phyloP scores from a whole-genome alignment of 2,888 invertebrate species.

The Cephus spinipes region DNA sequence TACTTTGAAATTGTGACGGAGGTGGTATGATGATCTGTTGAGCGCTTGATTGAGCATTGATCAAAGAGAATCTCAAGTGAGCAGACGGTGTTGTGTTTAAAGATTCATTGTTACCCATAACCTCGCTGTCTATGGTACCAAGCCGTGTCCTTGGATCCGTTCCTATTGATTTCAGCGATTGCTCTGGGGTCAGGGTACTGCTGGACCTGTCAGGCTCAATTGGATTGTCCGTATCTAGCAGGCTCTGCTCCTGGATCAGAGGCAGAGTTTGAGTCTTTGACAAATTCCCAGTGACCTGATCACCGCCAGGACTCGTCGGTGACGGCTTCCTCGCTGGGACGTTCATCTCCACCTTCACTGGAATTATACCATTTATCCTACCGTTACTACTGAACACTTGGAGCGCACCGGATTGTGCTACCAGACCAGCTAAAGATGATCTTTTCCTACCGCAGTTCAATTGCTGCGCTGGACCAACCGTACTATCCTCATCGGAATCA shows the following conservation, averaged over 20 bases:
- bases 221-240: constrained; percentile 73
- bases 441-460: constrained; percentile 70
- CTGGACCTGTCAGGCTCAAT: constrained; percentile 59
- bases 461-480: constrained; percentile 64
- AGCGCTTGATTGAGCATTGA: constrained; percentile 33
- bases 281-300: constrained; percentile 46
- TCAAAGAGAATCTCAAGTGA: constrained; percentile 40
- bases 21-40: constrained; percentile 79
- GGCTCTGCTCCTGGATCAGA: constrained; percentile 75
- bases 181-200: constrained; percentile 63
- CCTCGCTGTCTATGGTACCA: constrained; percentile 5
- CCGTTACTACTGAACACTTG: constrained; percentile 60
- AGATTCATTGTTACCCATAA: constrained; percentile 15
- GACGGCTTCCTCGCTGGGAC: constrained; percentile 43
- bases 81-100: constrained; percentile 47
- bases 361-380: constrained; percentile 54
- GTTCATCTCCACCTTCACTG: constrained; percentile 13
- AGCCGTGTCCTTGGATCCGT: constrained; percentile 21
- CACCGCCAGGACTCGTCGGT: constrained; percentile 63
- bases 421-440: constrained; percentile 76
- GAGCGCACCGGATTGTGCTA: constrained; percentile 75
- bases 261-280: constrained; percentile 66
- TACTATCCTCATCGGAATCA: constrained; percentile 93
- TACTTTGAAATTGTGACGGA: constrained; percentile 79
- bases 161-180: constrained; percentile 48